These are phyloP conservation scores for Calliphora vomitoria DNA, from an alignment of 2,888 invertebrate genomes.

Conservation along the genomic window DNA sequence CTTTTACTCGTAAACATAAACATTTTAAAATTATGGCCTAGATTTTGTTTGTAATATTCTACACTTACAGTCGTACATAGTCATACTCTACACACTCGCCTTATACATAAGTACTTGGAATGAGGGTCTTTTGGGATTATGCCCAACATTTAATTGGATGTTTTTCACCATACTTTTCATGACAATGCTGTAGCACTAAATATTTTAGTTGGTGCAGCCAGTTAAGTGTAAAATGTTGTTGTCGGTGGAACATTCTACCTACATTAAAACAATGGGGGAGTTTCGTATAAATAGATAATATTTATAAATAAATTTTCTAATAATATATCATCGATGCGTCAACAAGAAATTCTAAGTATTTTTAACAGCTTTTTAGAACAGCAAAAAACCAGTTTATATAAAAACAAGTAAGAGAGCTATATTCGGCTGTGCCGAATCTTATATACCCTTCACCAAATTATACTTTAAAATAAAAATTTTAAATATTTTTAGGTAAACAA, in stretches of 20 bases:
- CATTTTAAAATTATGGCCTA: conserved; percentile 66
- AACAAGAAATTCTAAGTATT: too few relatives aligned
- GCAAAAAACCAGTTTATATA: too few relatives aligned
- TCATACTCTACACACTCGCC: not conserved
- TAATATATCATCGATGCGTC: too few relatives aligned
- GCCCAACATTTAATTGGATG: conserved; percentile 67
- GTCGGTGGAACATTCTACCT: not conserved
- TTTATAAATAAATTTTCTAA: too few relatives aligned
- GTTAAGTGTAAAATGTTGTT: conserved; percentile 31
- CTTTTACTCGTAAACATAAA: conserved; percentile 52
- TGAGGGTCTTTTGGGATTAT: conserved; percentile 55
- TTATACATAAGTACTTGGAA: not conserved
- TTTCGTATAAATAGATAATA: not conserved
- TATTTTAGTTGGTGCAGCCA: conserved; percentile 13
- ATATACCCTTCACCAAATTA: too few relatives aligned
- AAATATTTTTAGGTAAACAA: too few relatives aligned
- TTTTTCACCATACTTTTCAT: conserved; percentile 3
- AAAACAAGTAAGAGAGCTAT: too few relatives aligned
- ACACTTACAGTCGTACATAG: not conserved
- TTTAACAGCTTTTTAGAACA: too few relatives aligned
- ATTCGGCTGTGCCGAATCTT: too few relatives aligned
- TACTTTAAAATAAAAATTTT: too few relatives aligned
- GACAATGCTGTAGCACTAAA: not conserved
- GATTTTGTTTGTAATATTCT: conserved; percentile 40
- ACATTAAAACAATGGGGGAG: not conserved